Evolutionary conservation across 2,113 vertebrate species (phyloP), one percentile per base, ranked within the genome.

Genomic region (Xiphias gladius): DNA sequence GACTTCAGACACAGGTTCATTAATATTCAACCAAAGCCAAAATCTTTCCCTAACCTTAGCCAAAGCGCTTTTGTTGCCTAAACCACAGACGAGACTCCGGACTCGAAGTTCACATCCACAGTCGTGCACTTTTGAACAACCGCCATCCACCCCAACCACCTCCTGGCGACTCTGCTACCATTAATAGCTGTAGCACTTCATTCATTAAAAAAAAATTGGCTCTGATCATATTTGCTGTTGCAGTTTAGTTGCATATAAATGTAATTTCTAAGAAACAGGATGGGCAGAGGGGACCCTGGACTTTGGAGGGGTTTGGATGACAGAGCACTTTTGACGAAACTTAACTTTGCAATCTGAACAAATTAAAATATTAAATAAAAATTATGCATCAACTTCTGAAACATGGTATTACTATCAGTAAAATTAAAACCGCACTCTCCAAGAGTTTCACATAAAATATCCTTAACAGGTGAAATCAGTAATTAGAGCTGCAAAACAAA

Each of bases 281-380:
- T 10, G 9, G 37, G 9, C 37, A 39, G 37, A 39, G 76, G 12
- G 68, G 61, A 58, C 24, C n/a, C n/a, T n/a, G n/a, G n/a, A n/a
- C n/a, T n/a, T n/a, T n/a, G 35, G 35, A 35, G 35, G n/a, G 55
- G 2, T 26, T 66, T 14, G 76, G 30, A 69, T 83, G 67, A 86
- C 67, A 22, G 2, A 62, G 71, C 75, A 74, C 35, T 79, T 85
- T 35, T 13, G 19, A 61, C 24, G 4, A 61, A 74, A n/a, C 16
- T 0, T 32, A 50, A 73, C 10, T 20, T 22, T 16, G 8, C 14
- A 30, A 19, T 61, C 24, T 14, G 26, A 58, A 58, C 22, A 55
- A 55, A n/a, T 54, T 3, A 55, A 13, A 24, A 0, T 4, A 55
- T 1, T 0, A 24, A 57, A 69, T 69, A 1, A 7, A 39, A 17